Evolutionary conservation across 2,113 vertebrate genomes (phyloP), one percentile per base, ranked within the genome.

Genomic region (Taurulus bubalis): DNA sequence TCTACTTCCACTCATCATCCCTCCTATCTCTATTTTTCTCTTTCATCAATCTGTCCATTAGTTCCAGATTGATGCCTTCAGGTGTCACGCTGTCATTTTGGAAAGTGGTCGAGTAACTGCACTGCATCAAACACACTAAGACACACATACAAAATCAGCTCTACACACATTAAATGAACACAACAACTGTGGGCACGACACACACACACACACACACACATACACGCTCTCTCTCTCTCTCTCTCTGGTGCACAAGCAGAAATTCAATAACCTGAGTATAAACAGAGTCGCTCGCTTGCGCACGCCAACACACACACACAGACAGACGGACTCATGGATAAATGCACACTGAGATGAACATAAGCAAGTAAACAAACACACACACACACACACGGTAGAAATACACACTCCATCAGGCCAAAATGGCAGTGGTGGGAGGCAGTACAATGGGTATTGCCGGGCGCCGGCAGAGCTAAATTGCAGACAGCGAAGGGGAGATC

Each of bases 401-500:
- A 84, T 47, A 81, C 90, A 90, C 87, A 87, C 82, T 88, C 84
- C 80, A 91, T 92, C 87, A 92, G 85, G 77, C 66, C 82, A 38
- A 76, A 85, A 85, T 79, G 82, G 82, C 84, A 68, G 89, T 63
- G 86, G 89, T 85, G 82, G 80, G 87, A 79, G 83, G 86, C 80
- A 36, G 82, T 53, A 85, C 85, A 86, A 89, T 85, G 81, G 77
- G 77, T 82, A 72, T 80, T 82, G 85, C 91, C 15, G 80, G 77
- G 84, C 65, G 78, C 82, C 78, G 68, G 78, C 87, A 71, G 71
- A 87, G 88, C 78, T 87, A 91, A 92, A 92, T 90, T 91, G 90
- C 88, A 92, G 86, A 91, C 91, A 86, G 85, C 78, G 78, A 87
- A 85, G 79, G 77, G 77, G 86, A 92, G 89, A 92, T 89, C 87